A percentile compares a stretch with the other conserved stretches of the same genome.
These are phyloP conservation scores for Desoria tigrina DNA, from an alignment of 2,888 invertebrate genomes.

Conservation along the genomic window DNA sequence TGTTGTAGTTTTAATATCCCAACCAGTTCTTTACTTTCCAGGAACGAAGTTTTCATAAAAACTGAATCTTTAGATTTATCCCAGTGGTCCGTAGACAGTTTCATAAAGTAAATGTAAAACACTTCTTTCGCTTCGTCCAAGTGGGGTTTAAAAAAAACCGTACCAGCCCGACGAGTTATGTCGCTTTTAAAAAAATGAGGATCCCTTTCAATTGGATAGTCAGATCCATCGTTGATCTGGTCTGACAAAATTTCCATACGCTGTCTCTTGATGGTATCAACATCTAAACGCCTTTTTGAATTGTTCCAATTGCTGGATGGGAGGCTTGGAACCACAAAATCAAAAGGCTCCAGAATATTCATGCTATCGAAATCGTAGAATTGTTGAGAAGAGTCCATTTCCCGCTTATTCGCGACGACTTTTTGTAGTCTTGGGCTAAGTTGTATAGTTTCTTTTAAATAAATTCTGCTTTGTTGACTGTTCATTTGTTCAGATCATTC, in stretches of 20 bases:
- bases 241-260: neutral
- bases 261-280: too few relatives aligned
- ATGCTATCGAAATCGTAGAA: too few relatives aligned
- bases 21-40: neutral
- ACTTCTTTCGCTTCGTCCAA: neutral
- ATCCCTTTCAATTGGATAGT: neutral
- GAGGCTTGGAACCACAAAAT: neutral
- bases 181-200: neutral
- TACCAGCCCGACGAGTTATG: neutral
- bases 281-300: too few relatives aligned
- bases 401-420: too few relatives aligned
- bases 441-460: too few relatives aligned
- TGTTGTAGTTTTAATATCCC: neutral
- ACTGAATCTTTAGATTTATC: neutral
- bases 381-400: too few relatives aligned
- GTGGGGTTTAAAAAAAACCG: neutral
- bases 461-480: too few relatives aligned
- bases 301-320: neutral
- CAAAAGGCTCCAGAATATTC: too few relatives aligned
- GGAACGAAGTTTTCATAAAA: neutral
- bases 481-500: too few relatives aligned
- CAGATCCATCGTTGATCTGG: neutral
- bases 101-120: conserved; percentile 3
- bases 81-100: neutral
- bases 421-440: too few relatives aligned